These are phyloP conservation scores for Girardia tigrina DNA, from an alignment of 2,888 invertebrate genomes.

Conservation along the genomic window DNA sequence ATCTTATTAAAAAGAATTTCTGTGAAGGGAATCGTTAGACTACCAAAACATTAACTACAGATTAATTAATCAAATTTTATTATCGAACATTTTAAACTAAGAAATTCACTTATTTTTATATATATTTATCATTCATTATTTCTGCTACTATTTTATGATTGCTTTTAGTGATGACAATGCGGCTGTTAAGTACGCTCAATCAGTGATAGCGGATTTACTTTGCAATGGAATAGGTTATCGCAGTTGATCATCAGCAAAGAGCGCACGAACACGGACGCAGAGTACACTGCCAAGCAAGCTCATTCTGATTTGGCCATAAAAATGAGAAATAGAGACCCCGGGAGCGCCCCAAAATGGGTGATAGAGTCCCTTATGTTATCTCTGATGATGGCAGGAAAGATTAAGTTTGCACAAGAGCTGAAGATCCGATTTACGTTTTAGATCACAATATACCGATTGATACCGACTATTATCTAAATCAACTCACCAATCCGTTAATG, in stretches of 20 bases:
- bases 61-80: too few relatives aligned
- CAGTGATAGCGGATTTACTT: slow-evolving; percentile 77
- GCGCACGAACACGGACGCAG: slow-evolving; percentile 71
- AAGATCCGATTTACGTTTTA: slow-evolving; percentile 65
- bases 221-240: slow-evolving; percentile 91
- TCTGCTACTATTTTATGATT: too few relatives aligned
- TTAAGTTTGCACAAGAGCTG: slow-evolving; percentile 89
- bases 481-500: slow-evolving; percentile 82
- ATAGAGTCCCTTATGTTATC: slow-evolving; percentile 91
- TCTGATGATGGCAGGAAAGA: slow-evolving; percentile 77
- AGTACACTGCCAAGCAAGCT: slow-evolving; percentile 81
- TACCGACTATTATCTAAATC: slow-evolving; percentile 87
- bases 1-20: too few relatives aligned
- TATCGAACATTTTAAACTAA: too few relatives aligned
- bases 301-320: slow-evolving; percentile 83
- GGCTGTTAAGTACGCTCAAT: slow-evolving; percentile 60
- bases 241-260: slow-evolving; percentile 69
- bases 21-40: too few relatives aligned
- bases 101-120: too few relatives aligned
- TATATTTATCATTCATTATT: too few relatives aligned
- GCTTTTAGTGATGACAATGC: slow-evolving; percentile 68
- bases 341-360: slow-evolving; percentile 90
- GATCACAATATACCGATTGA: slow-evolving; percentile 96
- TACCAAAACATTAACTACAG: too few relatives aligned
- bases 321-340: slow-evolving; percentile 90